Conservation (phyloP, 2,888 invertebrate species). For the Archips xylosteana region DNA sequence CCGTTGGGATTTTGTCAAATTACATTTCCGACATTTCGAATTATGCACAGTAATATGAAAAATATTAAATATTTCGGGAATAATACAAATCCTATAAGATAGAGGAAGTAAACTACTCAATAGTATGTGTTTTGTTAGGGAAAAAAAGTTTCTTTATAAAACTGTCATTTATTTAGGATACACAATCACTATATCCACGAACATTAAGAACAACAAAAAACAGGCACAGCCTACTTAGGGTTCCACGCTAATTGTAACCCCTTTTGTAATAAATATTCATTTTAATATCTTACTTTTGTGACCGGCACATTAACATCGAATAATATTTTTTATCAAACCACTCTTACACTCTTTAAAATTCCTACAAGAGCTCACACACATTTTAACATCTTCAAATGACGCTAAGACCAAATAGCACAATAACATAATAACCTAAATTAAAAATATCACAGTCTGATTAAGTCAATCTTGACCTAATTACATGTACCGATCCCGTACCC, state of each 20-base stretch:
- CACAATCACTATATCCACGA: neutral
- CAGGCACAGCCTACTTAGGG: too few species aligned
- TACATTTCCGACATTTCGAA: neutral
- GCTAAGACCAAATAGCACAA: slow-evolving; percentile 2
- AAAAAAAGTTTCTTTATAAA: neutral
- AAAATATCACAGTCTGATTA: slow-evolving; percentile 47
- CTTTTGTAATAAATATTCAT: too few species aligned
- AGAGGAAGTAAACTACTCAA: too few species aligned
- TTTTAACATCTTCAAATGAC: neutral
- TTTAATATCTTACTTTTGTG: slow-evolving; percentile 28
- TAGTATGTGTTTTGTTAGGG: neutral
- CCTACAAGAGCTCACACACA: neutral
- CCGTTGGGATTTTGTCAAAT: neutral
- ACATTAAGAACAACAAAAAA: neutral
- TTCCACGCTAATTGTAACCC: too few species aligned
- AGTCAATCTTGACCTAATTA: slow-evolving; percentile 45
- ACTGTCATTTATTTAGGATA: slow-evolving; percentile 21
- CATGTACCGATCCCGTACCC: slow-evolving; percentile 75
- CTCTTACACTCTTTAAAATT: slow-evolving; percentile 3
- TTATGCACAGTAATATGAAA: neutral
- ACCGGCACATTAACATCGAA: slow-evolving; percentile 5
- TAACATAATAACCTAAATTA: slow-evolving; percentile 27
- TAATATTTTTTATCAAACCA: neutral
- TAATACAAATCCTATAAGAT: too few species aligned
- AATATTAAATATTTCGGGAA: neutral